Evolutionary conservation across 2,888 invertebrate genomes (phyloP).

Genomic region (Euphydryas editha): DNA sequence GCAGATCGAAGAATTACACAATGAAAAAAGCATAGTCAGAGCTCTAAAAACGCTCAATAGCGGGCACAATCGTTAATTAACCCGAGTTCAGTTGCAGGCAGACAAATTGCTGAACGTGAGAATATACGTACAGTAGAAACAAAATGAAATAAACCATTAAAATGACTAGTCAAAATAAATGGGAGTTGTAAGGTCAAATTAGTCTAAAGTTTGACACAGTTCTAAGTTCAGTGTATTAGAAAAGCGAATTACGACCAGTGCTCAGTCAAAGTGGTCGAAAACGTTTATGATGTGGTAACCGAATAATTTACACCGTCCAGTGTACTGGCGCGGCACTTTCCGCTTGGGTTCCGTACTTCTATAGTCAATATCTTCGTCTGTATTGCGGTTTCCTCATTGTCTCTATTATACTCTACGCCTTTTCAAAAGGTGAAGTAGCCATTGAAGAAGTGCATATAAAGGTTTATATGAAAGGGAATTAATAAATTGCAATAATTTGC

Average conservation of each 20-base stretch:
- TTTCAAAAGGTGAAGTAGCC: neutral
- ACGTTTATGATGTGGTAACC: slow-evolving; percentile 29
- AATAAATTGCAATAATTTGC: neutral
- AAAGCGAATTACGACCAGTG: slow-evolving; percentile 10
- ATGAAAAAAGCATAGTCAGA: slow-evolving; percentile 36
- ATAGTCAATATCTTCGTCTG: slow-evolving; percentile 34
- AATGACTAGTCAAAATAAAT: slow-evolving; percentile 8
- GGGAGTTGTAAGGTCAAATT: neutral
- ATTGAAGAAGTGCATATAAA: neutral
- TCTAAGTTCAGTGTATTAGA: slow-evolving; percentile 2
- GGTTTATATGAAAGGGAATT: neutral
- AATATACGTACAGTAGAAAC: slow-evolving; percentile 1
- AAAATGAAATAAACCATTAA: neutral
- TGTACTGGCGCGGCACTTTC: slow-evolving; percentile 35
- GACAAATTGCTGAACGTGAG: slow-evolving; percentile 21
- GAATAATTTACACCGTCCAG: slow-evolving; percentile 36
- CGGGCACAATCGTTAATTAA: slow-evolving; percentile 36
- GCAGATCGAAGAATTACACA: slow-evolving; percentile 28
- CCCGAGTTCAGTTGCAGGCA: slow-evolving; percentile 28
- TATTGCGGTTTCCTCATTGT: slow-evolving; percentile 32
- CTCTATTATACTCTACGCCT: slow-evolving; percentile 15
- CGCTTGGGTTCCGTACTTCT: slow-evolving; percentile 26
- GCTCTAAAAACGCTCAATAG: slow-evolving; percentile 31
- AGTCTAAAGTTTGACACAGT: slow-evolving; percentile 1
- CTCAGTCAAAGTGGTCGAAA: slow-evolving; percentile 17